A percentile compares a stretch with the other conserved stretches of the same genome.
phyloP scores from a whole-genome alignment of 2,888 invertebrate species.

The Colletes collaris region DNA sequence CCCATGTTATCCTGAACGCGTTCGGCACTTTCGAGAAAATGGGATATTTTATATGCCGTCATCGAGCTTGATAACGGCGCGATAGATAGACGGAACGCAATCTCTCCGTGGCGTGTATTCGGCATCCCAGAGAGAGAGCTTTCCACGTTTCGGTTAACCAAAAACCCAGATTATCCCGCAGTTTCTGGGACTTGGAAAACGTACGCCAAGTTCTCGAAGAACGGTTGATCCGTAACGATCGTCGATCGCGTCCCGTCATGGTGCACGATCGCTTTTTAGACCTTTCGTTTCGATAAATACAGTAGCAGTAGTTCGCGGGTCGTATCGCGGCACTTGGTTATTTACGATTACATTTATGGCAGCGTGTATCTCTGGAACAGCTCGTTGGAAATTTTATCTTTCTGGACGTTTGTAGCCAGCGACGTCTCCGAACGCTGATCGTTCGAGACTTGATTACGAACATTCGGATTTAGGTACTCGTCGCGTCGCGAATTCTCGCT shows the following conservation, averaged over 20 bases:
- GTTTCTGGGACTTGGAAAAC: not conserved
- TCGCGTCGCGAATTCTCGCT: too few relatives aligned
- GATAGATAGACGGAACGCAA: constrained; percentile 23
- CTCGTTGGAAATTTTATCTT: too few relatives aligned
- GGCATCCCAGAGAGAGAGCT: not conserved
- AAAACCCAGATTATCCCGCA: constrained; percentile 6
- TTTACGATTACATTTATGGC: too few relatives aligned
- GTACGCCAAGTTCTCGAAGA: not conserved
- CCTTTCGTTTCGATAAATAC: too few relatives aligned
- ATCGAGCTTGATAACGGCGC: constrained; percentile 23
- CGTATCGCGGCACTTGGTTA: too few relatives aligned
- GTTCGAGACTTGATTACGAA: too few relatives aligned
- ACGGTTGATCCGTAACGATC: not conserved
- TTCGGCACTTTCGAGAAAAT: constrained; percentile 15
- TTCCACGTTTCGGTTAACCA: not conserved
- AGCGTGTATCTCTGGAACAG: too few relatives aligned
- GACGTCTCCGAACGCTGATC: too few relatives aligned
- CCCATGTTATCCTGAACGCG: constrained; percentile 6
- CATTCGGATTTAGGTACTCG: too few relatives aligned
- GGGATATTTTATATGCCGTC: constrained; percentile 37
- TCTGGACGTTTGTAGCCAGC: too few relatives aligned
- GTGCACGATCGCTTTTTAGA: too few relatives aligned
- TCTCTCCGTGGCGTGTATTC: constrained; percentile 4
- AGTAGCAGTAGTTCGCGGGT: too few relatives aligned
- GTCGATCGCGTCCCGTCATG: not conserved